Conservation (phyloP, 1,140 invertebrate species). For the Bacillus rossius region DNA sequence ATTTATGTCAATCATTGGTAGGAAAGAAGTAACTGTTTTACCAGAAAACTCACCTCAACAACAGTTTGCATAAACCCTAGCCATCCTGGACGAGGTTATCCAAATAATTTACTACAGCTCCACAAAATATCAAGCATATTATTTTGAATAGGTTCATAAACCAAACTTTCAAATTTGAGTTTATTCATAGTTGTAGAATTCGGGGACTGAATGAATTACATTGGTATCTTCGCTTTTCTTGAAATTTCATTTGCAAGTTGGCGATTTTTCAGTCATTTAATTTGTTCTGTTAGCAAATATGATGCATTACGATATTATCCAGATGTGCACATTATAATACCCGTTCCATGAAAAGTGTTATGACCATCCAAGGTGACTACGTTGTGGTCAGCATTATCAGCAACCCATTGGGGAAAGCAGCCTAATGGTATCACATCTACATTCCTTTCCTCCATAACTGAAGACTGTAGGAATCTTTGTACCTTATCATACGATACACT, state of each 20-base stretch:
- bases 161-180: not conserved
- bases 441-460: conserved; percentile 15
- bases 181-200: not conserved
- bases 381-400: conserved; percentile 30
- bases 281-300: not conserved
- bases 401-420: conserved; percentile 34
- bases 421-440: not conserved
- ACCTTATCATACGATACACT: conserved; percentile 28
- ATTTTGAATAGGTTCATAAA: not conserved
- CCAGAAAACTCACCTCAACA: conserved; percentile 21
- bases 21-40: conserved; percentile 10
- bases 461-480: conserved; percentile 26
- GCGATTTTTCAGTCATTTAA: not conserved
- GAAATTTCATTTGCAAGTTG: not conserved
- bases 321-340: conserved; percentile 26
- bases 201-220: not conserved
- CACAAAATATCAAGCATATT: too few relatives aligned
- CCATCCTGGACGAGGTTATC: conserved; percentile 23
- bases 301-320: not conserved
- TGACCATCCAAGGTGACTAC: conserved; percentile 30
- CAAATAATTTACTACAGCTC: too few relatives aligned
- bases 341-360: conserved; percentile 39
- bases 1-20: conserved; percentile 25
- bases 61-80: conserved; percentile 29
- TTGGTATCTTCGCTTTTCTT: not conserved